Base-by-base conservation (phyloP, 2,113 vertebrate species). In the Oncorhynchus keta region DNA sequence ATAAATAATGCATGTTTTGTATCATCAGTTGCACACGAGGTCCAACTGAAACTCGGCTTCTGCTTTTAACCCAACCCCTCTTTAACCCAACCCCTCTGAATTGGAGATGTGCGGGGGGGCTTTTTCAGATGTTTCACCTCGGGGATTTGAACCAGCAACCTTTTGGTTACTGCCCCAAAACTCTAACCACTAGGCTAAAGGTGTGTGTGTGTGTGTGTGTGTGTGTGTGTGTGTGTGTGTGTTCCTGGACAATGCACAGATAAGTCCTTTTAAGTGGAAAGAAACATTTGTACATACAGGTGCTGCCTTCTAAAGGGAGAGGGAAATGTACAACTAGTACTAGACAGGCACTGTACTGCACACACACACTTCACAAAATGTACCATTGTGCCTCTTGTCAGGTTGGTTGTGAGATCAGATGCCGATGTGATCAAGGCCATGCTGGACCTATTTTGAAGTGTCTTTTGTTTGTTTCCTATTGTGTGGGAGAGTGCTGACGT, bases 391-490 rank as follows among this genome's bases (percentile, higher is more conserved):
- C 77, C 74, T 68, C 18, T 35, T 12, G 16, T 16, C 32, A 35
- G 55, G 14, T 81, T 78, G 45, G 11, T 51, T 49, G n/a, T 24
- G 11, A 70, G 13, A 18, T 18, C 4, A 18, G 51, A 55, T 55
- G 51, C 51, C 16, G 51, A 24, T 26, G 61, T n/a, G 61, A 75
- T 39, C 76, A 5, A n/a, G 72, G 76, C 70, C 77, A 80, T 70
- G 77, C 49, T 49, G 24, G 64, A 3, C 64, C 16, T 45, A 48
- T 81, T 5, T 77, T 75, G 84, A 85, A 69, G 68, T 81, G 81
- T 76, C 77, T 62, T 84, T 84, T 74, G 72, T 81, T 83, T 69
- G 51, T 62, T n/a, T 68, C 26, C 72, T 49, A 67, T 72, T 71
- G 22, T 55, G 39, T 70, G 13, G 22, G 26, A 35, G 26, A 68